Percentiles rank a stretch among this genome's conserved stretches.
Conservation (phyloP, 2,113 vertebrate genomes). For the Amblyopsis rosae region DNA sequence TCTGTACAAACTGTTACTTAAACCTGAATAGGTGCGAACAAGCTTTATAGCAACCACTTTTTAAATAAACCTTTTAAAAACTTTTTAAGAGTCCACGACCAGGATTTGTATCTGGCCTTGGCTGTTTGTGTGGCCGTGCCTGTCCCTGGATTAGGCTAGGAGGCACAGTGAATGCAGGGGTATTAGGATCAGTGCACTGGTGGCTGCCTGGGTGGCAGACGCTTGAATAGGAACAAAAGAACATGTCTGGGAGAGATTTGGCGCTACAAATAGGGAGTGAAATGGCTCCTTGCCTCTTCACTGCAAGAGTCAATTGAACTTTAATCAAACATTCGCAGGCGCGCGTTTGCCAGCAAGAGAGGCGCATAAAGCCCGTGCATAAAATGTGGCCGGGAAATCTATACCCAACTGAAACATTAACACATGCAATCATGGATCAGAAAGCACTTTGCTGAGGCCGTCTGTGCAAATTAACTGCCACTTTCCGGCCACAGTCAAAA, state of each 20-base stretch:
- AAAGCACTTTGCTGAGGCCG: slow-evolving; percentile 83
- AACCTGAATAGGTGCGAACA: slow-evolving; percentile 12
- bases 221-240: slow-evolving; percentile 87
- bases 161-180: slow-evolving; percentile 75
- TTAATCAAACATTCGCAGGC: slow-evolving; percentile 93
- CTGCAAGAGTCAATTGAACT: slow-evolving; percentile 87
- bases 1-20: too few species aligned
- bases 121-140: slow-evolving; percentile 70
- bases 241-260: slow-evolving; percentile 77
- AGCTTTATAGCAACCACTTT: slow-evolving; percentile 16
- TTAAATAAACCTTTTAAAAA: slow-evolving; percentile 6
- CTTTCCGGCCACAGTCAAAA: slow-evolving; percentile 76
- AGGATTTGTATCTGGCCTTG: slow-evolving; percentile 71
- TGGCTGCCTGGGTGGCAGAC: slow-evolving; percentile 87
- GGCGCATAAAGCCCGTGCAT: slow-evolving; percentile 83
- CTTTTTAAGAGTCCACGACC: slow-evolving; percentile 66
- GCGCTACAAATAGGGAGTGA: slow-evolving; percentile 81
- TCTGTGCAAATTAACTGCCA: slow-evolving; percentile 82
- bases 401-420: slow-evolving; percentile 93
- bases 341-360: slow-evolving; percentile 71
- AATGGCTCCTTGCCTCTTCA: slow-evolving; percentile 78
- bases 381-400: slow-evolving; percentile 89
- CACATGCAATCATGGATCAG: slow-evolving; percentile 88
- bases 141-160: slow-evolving; percentile 80
- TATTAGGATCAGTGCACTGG: slow-evolving; percentile 79